phyloP scores from a whole-genome alignment of 2,888 invertebrate species.

The Chrysolina haemoptera region DNA sequence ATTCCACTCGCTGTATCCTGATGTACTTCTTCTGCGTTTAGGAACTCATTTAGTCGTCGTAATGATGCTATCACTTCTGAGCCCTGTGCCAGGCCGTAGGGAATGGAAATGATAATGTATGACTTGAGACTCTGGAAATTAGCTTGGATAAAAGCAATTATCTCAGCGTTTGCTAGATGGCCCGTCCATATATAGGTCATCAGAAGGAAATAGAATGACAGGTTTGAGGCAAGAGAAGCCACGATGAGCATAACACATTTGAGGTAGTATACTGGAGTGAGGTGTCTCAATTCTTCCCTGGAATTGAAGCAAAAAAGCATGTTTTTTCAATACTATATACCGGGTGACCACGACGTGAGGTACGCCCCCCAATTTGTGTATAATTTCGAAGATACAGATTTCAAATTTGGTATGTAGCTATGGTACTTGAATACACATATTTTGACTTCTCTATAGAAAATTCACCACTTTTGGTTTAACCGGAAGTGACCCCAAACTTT shows the following conservation, averaged over 20 bases:
- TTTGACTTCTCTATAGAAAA: too few relatives aligned
- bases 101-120: conserved; percentile 57
- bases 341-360: too few relatives aligned
- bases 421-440: too few relatives aligned
- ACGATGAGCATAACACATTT: conserved; percentile 61
- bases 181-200: conserved; percentile 57
- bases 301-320: conserved; percentile 44
- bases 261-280: conserved; percentile 64
- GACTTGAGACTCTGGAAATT: conserved; percentile 53
- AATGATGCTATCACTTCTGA: conserved; percentile 57
- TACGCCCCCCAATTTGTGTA: too few relatives aligned
- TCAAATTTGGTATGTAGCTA: too few relatives aligned
- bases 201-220: conserved; percentile 57
- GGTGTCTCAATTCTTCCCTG: conserved; percentile 79
- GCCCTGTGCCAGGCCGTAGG: conserved; percentile 56
- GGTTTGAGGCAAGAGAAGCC: conserved; percentile 56
- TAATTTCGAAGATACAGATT: too few relatives aligned
- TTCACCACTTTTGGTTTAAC: too few relatives aligned
- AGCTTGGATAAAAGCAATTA: conserved; percentile 52
- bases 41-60: conserved; percentile 50
- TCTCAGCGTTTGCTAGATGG: conserved; percentile 54
- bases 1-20: neutral
- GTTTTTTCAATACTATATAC: neutral
- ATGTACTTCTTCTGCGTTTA: conserved; percentile 45
- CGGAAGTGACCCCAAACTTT: too few relatives aligned